Evolutionary conservation across 2,113 vertebrate species (phyloP).

Genomic region (Willisornis vidua): DNA sequence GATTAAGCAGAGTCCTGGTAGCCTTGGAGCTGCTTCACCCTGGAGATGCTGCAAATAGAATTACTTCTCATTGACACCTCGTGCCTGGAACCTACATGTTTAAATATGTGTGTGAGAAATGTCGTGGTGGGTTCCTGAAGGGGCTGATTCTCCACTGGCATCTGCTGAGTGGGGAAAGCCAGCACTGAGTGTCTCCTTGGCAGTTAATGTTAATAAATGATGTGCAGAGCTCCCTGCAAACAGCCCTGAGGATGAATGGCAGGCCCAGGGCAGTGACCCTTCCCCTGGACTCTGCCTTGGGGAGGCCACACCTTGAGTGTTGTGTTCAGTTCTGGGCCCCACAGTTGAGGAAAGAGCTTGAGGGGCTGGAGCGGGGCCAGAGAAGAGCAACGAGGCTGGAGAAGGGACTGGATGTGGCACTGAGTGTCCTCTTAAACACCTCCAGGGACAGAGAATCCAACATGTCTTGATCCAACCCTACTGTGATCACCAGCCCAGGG

Average conservation of each 20-base stretch:
- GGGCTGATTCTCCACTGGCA: background rate
- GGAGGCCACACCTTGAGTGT: too few species aligned
- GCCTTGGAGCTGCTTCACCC: background rate
- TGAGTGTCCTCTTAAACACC: too few species aligned
- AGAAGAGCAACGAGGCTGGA: too few species aligned
- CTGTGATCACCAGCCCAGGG: too few species aligned
- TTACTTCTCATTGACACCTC: background rate
- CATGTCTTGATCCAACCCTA: too few species aligned
- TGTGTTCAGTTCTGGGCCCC: too few species aligned
- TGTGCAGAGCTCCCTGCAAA: background rate
- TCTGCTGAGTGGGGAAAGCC: background rate
- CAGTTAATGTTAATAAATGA: background rate
- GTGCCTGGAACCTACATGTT: fast-evolving
- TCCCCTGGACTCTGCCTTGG: too few species aligned
- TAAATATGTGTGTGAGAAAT: fast-evolving
- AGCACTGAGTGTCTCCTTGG: background rate
- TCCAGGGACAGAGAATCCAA: too few species aligned
- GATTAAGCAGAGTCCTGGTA: background rate
- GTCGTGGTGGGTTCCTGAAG: background rate
- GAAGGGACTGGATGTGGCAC: too few species aligned
- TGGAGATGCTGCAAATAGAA: background rate
- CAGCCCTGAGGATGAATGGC: background rate
- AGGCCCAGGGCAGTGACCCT: background rate
- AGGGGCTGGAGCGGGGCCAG: too few species aligned
- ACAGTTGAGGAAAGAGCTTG: too few species aligned